Base-by-base conservation (phyloP, 2,888 invertebrate genomes). In the Meiosimyza platycephala region DNA sequence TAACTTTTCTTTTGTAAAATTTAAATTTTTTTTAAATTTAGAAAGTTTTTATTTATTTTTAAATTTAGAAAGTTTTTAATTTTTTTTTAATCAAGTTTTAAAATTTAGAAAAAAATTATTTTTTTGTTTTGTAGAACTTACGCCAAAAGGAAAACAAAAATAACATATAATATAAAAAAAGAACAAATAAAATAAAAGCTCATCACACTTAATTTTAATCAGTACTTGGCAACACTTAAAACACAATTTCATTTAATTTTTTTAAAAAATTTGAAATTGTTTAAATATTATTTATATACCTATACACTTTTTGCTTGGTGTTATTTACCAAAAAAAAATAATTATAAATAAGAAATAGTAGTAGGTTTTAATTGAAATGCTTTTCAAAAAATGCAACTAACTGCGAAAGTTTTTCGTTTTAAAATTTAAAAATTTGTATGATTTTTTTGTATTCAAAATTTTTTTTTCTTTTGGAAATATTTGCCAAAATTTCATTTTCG, bases 211-310 rank as follows among this genome's bases (percentile, higher is more conserved):
- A 85, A 83, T 83, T 81, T 82, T 81, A 82, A 81, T 85, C 85
- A 85, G 86, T 86, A 86, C 87, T 87, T 87, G 86, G 87, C 87
- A 87, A 87, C 85, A 83, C 84, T 85, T 83, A 83, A 82, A 40
- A 83, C 81, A 82, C 82, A 82, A 82, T 59, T 59, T 59, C 59
- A 12, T 47, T 47, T 47, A 63, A 63, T 63, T 47, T 63, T 12
- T 15, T 63, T 6, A 63, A 48, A 63, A 47, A 63, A 47, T 47
- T 63, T 16, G n/a, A 63, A 63, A 63, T 15, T 40, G 40, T 40
- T 40, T 40, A 40, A 40, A 40, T 9, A 40, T 40, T 40, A 40
- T 40, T 40, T 40, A 6, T 40, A 40, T 40, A 40, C n/a, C 16
- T 63, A 47, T 63, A 47, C n/a, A 63, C 16, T 47, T 47, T 63